Evolutionary conservation across 1,140 invertebrate species (phyloP).

Genomic region (Tetragonula clypearis): DNA sequence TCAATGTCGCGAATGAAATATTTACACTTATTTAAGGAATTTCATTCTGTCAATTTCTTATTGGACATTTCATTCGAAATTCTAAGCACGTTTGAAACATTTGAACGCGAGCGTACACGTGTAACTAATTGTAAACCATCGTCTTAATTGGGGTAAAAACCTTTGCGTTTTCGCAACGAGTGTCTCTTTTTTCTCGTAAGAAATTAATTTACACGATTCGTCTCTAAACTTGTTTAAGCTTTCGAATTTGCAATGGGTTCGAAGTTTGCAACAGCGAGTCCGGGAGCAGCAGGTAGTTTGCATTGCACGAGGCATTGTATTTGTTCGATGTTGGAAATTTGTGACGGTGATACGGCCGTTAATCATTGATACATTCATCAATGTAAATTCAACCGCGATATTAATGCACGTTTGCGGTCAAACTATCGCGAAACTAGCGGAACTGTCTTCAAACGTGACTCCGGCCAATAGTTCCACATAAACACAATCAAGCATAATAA

Average conservation of each 20-base stretch:
- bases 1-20: too few species aligned
- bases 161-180: neutral
- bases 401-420: neutral
- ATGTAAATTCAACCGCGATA: conserved; percentile 17
- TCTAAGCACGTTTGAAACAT: too few species aligned
- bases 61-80: too few species aligned
- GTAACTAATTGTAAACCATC: too few species aligned
- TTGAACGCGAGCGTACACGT: too few species aligned
- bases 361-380: conserved; percentile 40
- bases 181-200: neutral
- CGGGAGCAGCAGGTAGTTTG: neutral
- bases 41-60: too few species aligned
- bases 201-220: neutral
- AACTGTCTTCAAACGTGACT: conserved; percentile 5
- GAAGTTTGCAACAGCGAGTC: neutral
- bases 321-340: conserved; percentile 23
- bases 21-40: too few species aligned
- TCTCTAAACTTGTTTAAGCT: neutral
- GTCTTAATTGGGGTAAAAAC: neutral
- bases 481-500: neutral
- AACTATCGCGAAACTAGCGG: conserved; percentile 16
- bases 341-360: conserved; percentile 13
- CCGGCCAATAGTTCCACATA: neutral
- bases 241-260: neutral
- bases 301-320: neutral